These are phyloP conservation scores for Himalopsyche anomala DNA, from an alignment of 2,888 invertebrate genomes.

Conservation along the genomic window DNA sequence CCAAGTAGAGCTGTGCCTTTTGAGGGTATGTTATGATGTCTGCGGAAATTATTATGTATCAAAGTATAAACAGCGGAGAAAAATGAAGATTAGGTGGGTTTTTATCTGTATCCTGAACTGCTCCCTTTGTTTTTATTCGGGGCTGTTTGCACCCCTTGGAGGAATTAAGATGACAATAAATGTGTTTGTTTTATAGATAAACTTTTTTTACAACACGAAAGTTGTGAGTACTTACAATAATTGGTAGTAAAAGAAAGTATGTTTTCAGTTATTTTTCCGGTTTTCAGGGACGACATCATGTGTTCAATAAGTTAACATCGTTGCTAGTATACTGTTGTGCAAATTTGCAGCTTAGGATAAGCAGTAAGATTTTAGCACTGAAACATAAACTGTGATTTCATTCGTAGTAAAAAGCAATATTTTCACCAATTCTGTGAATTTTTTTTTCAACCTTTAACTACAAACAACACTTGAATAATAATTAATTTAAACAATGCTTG, in stretches of 20 bases:
- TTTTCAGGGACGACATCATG: no score
- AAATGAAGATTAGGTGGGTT: constrained; percentile 11
- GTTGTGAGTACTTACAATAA: constrained; percentile 36
- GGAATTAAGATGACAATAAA: constrained; percentile 13
- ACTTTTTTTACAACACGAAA: constrained; percentile 11
- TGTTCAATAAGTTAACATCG: no score
- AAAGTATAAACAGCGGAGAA: not conserved
- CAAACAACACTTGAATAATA: no score
- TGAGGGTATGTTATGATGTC: constrained; percentile 38
- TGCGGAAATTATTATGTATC: constrained; percentile 29
- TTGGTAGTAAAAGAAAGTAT: constrained; percentile 17
- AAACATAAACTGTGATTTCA: no score
- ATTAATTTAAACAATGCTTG: no score
- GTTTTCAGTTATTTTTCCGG: constrained; percentile 4
- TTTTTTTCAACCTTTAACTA: no score
- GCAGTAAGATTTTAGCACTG: no score
- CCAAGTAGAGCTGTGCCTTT: not conserved
- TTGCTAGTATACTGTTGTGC: no score
- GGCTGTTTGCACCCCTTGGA: not conserved
- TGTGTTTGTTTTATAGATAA: constrained; percentile 22
- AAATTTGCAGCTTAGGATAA: no score
- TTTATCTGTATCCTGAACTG: constrained; percentile 18
- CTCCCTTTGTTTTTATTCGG: constrained; percentile 29
- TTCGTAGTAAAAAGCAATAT: no score
- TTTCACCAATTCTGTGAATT: no score